Conservation (phyloP, 2,113 vertebrate species). For the Aspidoscelis tigris region DNA sequence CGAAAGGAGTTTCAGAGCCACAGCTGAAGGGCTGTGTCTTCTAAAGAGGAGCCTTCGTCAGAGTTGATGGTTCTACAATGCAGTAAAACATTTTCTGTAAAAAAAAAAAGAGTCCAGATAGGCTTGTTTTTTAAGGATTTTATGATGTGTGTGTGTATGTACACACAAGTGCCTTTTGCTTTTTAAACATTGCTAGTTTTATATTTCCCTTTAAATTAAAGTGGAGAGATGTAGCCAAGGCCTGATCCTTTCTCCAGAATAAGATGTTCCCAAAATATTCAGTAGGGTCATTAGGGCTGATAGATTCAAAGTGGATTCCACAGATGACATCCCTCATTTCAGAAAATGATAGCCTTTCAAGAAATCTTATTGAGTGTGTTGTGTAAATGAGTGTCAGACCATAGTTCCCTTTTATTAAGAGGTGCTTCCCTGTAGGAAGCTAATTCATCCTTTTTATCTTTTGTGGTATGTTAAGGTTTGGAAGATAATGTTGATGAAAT, state of each 20-base stretch:
- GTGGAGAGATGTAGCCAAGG: not conserved
- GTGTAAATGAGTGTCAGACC: no score
- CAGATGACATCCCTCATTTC: not conserved
- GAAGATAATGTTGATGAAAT: not conserved
- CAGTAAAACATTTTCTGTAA: not conserved
- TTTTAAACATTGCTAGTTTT: not conserved
- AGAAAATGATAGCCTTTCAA: slow-evolving; percentile 17
- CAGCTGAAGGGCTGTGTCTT: not conserved
- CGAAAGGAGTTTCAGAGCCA: not conserved
- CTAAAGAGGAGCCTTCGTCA: not conserved
- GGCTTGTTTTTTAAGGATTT: not conserved
- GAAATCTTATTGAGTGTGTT: not conserved
- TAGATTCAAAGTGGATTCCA: not conserved
- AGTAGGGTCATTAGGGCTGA: not conserved
- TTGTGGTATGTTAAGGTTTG: not conserved
- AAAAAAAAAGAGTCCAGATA: not conserved
- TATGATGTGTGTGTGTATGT: no score
- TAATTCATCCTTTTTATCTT: not conserved
- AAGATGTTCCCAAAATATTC: not conserved
- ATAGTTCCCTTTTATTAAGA: not conserved
- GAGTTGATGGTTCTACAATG: not conserved
- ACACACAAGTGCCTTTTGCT: not conserved
- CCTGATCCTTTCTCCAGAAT: not conserved
- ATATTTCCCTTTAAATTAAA: not conserved
- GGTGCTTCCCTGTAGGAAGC: not conserved